Conservation (phyloP, 1,140 invertebrate species). For the Polypedilum vanderplanki region DNA sequence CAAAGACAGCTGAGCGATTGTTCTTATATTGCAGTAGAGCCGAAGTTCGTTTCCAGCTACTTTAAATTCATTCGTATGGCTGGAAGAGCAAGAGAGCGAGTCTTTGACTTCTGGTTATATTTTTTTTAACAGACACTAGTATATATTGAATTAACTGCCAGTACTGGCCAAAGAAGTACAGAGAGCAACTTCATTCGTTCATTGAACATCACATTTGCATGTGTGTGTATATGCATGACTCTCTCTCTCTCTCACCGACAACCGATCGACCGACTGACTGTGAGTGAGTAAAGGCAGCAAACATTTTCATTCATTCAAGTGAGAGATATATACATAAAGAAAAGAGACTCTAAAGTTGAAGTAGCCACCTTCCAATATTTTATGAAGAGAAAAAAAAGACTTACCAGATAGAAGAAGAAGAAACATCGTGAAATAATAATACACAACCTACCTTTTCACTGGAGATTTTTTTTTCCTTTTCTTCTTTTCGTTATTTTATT, state of each 20-base stretch:
- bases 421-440: conserved; percentile 27
- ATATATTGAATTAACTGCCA: neutral
- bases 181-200: neutral
- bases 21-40: neutral
- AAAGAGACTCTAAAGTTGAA: conserved; percentile 22
- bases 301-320: conserved; percentile 18
- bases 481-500: conserved; percentile 19
- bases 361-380: conserved; percentile 28
- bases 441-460: conserved; percentile 25
- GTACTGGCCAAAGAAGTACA: neutral
- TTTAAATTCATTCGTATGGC: neutral
- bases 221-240: neutral
- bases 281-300: neutral
- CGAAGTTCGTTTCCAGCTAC: conserved; percentile 11
- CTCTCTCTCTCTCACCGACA: too few species aligned
- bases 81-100: neutral
- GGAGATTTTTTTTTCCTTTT: neutral
- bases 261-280: too few species aligned
- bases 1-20: neutral
- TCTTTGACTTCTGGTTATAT: conserved; percentile 14
- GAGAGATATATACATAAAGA: conserved; percentile 5
- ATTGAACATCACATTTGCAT: neutral
- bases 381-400: conserved; percentile 21
- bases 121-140: neutral
- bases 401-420: conserved; percentile 8